Percentiles rank a stretch among this genome's conserved stretches.
Conservation (phyloP, 2,113 vertebrate genomes). For the Serinus canaria region DNA sequence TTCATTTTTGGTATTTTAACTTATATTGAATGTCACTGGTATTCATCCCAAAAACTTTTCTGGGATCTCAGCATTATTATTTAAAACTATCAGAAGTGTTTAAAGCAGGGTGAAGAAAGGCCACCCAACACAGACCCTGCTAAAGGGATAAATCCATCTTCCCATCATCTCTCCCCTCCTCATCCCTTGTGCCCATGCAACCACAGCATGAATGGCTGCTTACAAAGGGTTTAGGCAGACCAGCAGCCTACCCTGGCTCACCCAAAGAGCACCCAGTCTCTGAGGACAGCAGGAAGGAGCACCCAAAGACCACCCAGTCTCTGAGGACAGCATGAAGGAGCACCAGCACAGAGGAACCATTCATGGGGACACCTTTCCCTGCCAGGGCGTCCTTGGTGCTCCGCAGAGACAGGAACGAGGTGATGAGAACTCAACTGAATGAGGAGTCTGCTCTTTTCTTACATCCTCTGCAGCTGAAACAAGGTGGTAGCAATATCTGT, state of each 20-base stretch:
- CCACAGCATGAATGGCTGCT: not conserved
- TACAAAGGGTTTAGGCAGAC: not conserved
- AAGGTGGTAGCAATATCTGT: not conserved
- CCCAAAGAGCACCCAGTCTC: not conserved
- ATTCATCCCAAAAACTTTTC: not conserved
- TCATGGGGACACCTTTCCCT: not conserved
- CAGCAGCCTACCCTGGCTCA: not conserved
- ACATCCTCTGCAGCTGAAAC: not conserved
- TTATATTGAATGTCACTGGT: not conserved
- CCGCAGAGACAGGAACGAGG: accelerated
- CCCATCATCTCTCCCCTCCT: not conserved
- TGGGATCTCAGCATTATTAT: not conserved
- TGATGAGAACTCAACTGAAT: not conserved
- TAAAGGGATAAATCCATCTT: not conserved
- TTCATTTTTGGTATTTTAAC: not conserved
- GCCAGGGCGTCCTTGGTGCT: not conserved
- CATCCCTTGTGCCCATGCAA: not conserved
- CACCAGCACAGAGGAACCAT: not conserved
- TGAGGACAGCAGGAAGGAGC: not conserved
- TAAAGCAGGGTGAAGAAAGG: not conserved
- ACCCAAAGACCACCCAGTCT: not conserved
- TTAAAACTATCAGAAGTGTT: not conserved
- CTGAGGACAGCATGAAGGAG: not conserved
- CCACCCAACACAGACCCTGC: not conserved
- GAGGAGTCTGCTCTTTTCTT: not conserved